A percentile compares a stretch with the other conserved stretches of the same genome.
Evolutionary conservation across 1,140 invertebrate species (phyloP).

Genomic region (Notospermus geniculatus): DNA sequence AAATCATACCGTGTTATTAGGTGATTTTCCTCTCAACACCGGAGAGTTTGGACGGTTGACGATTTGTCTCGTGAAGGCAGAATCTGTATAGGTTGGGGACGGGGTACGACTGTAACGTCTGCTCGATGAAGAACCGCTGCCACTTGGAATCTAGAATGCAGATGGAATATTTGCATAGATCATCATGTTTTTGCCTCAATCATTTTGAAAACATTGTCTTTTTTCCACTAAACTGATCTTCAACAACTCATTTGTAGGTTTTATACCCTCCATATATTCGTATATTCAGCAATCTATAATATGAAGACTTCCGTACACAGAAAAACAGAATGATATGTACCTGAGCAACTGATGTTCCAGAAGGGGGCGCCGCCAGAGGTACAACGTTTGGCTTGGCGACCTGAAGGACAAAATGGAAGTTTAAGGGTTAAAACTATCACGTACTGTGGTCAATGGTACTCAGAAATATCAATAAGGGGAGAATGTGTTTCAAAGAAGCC

Average conservation of each 20-base stretch:
- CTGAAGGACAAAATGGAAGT: not conserved
- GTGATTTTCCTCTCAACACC: conserved; percentile 8
- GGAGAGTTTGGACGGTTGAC: conserved; percentile 20
- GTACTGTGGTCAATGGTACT: too few relatives aligned
- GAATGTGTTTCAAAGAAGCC: too few relatives aligned
- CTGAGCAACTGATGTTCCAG: not conserved
- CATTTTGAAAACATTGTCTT: too few relatives aligned
- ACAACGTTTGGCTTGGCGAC: conserved; percentile 4
- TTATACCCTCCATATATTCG: too few relatives aligned
- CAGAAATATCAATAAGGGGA: too few relatives aligned
- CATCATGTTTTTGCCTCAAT: too few relatives aligned
- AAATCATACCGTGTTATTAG: conserved; percentile 16
- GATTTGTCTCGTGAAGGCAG: conserved; percentile 25
- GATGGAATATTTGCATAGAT: not conserved
- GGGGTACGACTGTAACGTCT: not conserved
- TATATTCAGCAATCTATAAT: too few relatives aligned
- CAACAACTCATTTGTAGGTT: too few relatives aligned
- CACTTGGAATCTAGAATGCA: not conserved
- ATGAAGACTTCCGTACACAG: too few relatives aligned
- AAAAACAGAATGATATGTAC: not conserved
- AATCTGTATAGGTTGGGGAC: conserved; percentile 9
- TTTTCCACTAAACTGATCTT: too few relatives aligned
- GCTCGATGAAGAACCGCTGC: not conserved
- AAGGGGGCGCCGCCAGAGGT: not conserved
- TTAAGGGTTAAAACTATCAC: too few relatives aligned